Percentiles rank a stretch among this genome's conserved stretches.
Conservation (phyloP, 2,797 vertebrate species). For the Enteromius treurensis region DNA sequence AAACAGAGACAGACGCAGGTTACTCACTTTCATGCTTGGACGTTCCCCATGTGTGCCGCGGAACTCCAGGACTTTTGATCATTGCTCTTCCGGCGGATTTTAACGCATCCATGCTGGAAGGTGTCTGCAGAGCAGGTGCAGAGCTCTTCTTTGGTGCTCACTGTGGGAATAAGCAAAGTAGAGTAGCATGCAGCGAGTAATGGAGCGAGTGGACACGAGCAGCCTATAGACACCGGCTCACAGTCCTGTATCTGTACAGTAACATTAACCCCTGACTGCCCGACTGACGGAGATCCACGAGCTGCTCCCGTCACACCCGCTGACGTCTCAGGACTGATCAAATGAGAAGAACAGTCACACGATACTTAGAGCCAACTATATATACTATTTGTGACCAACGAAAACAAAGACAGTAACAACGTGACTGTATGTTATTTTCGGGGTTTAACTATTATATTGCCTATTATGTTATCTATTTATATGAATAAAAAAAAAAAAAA, state of each 20-base stretch:
- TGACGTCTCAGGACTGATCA: not conserved
- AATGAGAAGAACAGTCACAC: not conserved
- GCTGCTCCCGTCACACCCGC: conserved; percentile 9
- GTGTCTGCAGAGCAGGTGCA: conserved; percentile 67
- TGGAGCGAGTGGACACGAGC: conserved; percentile 20
- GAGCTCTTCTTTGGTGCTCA: conserved; percentile 44
- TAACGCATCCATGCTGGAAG: conserved; percentile 84
- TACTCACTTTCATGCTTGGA: conserved; percentile 87
- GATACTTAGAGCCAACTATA: not conserved
- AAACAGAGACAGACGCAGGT: conserved; percentile 15
- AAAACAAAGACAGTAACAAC: conserved; percentile 4
- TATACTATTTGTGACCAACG: not conserved
- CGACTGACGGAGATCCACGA: not conserved
- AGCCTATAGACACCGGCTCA: conserved; percentile 15
- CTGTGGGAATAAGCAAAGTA: conserved; percentile 10
- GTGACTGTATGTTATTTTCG: not conserved
- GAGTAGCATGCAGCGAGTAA: conserved; percentile 1
- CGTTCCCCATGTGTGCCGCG: conserved; percentile 85
- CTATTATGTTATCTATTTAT: not conserved
- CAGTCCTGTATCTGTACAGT: conserved; percentile 35
- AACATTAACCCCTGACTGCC: conserved; percentile 50
- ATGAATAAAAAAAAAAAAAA: not conserved
- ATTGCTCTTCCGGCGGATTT: conserved; percentile 89
- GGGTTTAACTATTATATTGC: not conserved
- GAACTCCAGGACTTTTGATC: conserved; percentile 87